phyloP scores from a whole-genome alignment of 2,113 vertebrate genomes.

The Chascanopsetta lugubris region DNA sequence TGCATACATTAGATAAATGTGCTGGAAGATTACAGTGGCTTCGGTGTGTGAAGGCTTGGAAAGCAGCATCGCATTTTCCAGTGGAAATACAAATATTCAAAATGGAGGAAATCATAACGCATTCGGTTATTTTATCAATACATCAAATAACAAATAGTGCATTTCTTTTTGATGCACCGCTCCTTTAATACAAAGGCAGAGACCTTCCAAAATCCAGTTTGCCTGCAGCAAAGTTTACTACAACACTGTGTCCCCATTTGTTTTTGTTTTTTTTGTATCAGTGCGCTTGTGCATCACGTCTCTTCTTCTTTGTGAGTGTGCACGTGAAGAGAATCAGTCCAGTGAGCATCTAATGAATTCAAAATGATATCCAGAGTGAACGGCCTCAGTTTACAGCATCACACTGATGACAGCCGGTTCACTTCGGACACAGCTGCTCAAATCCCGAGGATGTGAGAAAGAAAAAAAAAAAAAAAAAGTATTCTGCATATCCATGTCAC shows the following conservation, averaged over 20 bases:
- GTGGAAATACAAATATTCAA: conserved; percentile 23
- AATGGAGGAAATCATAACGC: background rate
- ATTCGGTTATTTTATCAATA: background rate
- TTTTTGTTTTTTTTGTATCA: conserved; percentile 7
- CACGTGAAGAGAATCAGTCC: background rate
- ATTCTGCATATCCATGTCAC: conserved; percentile 40
- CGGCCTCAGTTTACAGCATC: background rate
- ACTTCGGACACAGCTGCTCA: conserved; percentile 14
- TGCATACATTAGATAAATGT: conserved; percentile 83
- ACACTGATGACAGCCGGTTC: background rate
- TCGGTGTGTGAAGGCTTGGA: conserved; percentile 57
- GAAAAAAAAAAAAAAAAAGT: conserved; percentile 48
- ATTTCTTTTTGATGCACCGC: conserved; percentile 6
- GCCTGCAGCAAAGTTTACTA: conserved; percentile 28
- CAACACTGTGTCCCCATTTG: conserved; percentile 1
- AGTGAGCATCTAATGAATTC: conserved; percentile 2
- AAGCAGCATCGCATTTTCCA: conserved; percentile 31
- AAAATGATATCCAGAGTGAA: conserved; percentile 17
- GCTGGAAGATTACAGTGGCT: conserved; percentile 71
- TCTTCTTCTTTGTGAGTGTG: conserved; percentile 4
- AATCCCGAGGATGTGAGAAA: conserved; percentile 21
- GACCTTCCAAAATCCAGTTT: conserved; percentile 1
- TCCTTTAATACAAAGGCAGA: conserved; percentile 19
- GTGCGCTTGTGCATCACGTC: background rate
- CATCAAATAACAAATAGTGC: conserved; percentile 1